Evolutionary conservation across 2,113 vertebrate species (phyloP), one percentile per base, ranked within the genome.

Genomic region (Burhinus oedicnemus): DNA sequence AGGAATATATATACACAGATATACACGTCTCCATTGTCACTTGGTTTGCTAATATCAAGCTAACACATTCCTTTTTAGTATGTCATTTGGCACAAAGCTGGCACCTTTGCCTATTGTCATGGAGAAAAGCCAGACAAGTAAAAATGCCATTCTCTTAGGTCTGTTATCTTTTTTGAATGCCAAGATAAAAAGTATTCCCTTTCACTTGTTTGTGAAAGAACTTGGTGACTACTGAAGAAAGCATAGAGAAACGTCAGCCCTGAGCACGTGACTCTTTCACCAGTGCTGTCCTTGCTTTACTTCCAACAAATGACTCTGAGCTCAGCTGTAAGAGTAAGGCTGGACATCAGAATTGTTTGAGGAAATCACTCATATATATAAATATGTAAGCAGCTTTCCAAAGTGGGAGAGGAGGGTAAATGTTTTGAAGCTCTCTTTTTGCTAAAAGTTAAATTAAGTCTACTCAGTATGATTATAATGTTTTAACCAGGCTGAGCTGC

Each of bases 1-100:
- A 38, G 4, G 25, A 34, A 45, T 66, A 14, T 14, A 17, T 8
- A 9, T 18, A 47, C 0, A 40, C 1, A 58, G 1, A 15, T 8
- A 36, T 20, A 30, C 16, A 14, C 65, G 47, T 60, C 18, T 51
- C 40, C 12, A 1, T 58, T 60, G 10, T 47, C 0, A 1, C 9
- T 68, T 68, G 9, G 4, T 62, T 90, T 85, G 9, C 9, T 87
- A 26, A 40, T 29, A 32, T 6, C 30, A 26, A 61, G 20, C 1
- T 64, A 45, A 14, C 8, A 32, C 2, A 13, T 3, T 47, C 4
- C 3, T 55, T 58, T 85, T 64, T 6, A 49, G 6, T 55, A 22
- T 8, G 7, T 22, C 1, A 0, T 34, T 64, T 54, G 23, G 10
- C 30, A 71, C 2, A 13, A 78, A 93, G 17, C 5, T 47, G 14